These are phyloP conservation scores for Leptogaster cylindrica DNA, from an alignment of 2,888 invertebrate species.

Conservation along the genomic window DNA sequence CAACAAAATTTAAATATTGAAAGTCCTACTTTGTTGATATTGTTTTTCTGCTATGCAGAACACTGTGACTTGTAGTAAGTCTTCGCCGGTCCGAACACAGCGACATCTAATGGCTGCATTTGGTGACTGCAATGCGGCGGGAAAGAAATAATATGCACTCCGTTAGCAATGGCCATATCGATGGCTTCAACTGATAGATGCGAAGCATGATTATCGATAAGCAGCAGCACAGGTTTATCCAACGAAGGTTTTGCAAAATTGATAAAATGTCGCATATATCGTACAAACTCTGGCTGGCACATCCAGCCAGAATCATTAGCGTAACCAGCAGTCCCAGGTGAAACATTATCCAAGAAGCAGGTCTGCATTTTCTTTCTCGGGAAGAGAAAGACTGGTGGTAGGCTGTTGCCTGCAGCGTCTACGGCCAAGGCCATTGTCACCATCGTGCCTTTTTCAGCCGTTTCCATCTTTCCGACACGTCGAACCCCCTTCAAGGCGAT, in stretches of 20 bases:
- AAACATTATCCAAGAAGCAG: conserved; percentile 41
- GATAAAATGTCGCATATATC: conserved; percentile 37
- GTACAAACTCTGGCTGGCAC: conserved; percentile 14
- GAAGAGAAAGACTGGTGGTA: conserved; percentile 45
- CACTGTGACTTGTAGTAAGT: too few species aligned
- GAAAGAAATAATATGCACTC: neutral
- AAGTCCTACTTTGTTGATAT: too few species aligned
- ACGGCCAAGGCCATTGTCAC: conserved; percentile 48
- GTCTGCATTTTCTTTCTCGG: conserved; percentile 41
- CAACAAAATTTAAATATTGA: too few species aligned
- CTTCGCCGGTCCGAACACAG: conserved; percentile 9
- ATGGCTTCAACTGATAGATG: conserved; percentile 3
- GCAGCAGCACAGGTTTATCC: neutral
- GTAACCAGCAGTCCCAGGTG: conserved; percentile 44
- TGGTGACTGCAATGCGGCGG: conserved; percentile 16
- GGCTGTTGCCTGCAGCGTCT: conserved; percentile 43
- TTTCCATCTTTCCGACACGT: conserved; percentile 50
- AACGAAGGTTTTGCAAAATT: conserved; percentile 19
- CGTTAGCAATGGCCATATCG: neutral
- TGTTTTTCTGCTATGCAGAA: too few species aligned
- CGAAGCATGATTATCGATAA: conserved; percentile 5
- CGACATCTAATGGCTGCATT: conserved; percentile 22
- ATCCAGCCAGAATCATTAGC: conserved; percentile 45
- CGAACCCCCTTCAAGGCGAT: conserved; percentile 47
- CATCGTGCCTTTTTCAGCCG: conserved; percentile 50